Evolutionary conservation across 2,797 vertebrate species (phyloP).

Genomic region (Pipistrellus nathusii): DNA sequence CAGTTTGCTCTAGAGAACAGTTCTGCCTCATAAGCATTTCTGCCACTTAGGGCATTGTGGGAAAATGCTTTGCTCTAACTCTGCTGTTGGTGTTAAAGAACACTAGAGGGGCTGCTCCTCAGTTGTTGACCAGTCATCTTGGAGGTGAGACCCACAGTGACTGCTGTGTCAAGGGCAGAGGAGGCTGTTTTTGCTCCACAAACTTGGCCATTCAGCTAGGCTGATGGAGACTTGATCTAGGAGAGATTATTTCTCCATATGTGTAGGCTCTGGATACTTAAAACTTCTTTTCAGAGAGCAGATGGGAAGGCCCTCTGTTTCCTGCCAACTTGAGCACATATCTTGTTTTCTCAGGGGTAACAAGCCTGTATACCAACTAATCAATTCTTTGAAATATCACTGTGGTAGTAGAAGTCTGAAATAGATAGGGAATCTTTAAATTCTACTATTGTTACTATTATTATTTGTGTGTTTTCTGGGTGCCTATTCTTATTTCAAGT

Average conservation of each 20-base stretch:
- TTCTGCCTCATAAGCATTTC: not conserved
- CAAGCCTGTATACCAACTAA: not conserved
- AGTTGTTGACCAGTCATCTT: not conserved
- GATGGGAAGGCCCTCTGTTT: not conserved
- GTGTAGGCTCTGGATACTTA: not conserved
- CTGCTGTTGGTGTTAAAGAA: fast-evolving
- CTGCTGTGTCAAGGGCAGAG: not conserved
- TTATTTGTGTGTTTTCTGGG: conserved; percentile 35
- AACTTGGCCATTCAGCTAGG: not conserved
- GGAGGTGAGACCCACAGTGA: not conserved
- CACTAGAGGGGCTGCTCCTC: not conserved
- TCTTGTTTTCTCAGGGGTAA: not conserved
- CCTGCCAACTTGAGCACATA: not conserved
- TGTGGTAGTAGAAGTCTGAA: not conserved
- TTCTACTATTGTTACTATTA: not conserved
- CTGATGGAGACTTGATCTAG: not conserved
- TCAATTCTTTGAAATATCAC: not conserved
- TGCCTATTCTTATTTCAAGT: conserved; percentile 45
- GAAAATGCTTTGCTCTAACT: not conserved
- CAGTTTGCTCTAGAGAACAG: not conserved
- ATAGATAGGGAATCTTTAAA: conserved; percentile 27
- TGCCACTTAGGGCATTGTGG: not conserved
- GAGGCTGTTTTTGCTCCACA: not conserved
- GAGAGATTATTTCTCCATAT: not conserved
- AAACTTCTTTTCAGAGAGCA: not conserved